Conservation (phyloP, 2,113 vertebrate genomes). For the Alces alces region DNA sequence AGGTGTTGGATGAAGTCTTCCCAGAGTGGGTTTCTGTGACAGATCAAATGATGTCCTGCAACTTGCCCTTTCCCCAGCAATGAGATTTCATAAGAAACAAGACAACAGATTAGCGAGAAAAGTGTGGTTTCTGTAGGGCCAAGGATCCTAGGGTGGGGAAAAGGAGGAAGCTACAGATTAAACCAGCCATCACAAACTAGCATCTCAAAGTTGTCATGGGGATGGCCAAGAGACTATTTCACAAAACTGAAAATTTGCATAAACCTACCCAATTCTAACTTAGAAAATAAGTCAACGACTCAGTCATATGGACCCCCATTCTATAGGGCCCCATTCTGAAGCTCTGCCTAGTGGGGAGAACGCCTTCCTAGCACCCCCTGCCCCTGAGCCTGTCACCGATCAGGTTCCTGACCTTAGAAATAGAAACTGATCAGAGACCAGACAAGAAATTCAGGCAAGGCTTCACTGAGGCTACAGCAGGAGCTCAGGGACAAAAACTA, state of each 20-base stretch:
- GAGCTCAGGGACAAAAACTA: not conserved
- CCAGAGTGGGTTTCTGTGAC: not conserved
- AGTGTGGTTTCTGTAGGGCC: not conserved
- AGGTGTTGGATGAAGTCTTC: not conserved
- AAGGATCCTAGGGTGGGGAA: not conserved
- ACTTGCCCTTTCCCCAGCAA: not conserved
- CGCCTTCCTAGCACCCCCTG: slow-evolving; percentile 54
- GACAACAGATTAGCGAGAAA: not conserved
- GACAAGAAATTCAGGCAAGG: not conserved
- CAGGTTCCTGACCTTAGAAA: not conserved
- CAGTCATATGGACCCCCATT: slow-evolving; percentile 36
- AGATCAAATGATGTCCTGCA: not conserved
- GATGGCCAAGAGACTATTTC: slow-evolving; percentile 17
- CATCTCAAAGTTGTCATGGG: not conserved
- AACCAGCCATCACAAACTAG: not conserved
- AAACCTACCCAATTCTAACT: slow-evolving; percentile 29
- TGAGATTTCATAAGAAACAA: not conserved
- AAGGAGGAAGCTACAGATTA: not conserved
- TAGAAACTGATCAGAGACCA: not conserved
- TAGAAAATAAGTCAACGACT: slow-evolving; percentile 46
- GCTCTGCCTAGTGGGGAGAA: not conserved
- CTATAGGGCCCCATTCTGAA: not conserved
- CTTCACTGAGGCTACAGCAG: not conserved
- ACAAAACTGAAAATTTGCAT: slow-evolving; percentile 43
- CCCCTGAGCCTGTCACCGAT: not conserved